These are phyloP conservation scores for Pygoscelis adeliae DNA, from an alignment of 2,113 vertebrate genomes.

Conservation along the genomic window DNA sequence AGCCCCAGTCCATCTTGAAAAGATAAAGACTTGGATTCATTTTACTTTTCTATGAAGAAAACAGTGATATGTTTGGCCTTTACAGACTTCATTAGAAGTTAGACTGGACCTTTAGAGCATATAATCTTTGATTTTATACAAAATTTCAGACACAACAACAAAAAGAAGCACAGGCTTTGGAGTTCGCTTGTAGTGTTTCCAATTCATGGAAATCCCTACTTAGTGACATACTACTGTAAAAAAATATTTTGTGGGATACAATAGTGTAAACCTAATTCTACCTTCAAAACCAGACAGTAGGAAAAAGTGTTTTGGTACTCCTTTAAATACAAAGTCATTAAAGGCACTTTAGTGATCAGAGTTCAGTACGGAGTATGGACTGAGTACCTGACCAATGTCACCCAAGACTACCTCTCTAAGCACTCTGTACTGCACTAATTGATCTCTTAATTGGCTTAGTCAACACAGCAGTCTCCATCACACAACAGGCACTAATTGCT, in stretches of 20 bases:
- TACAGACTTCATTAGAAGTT: not conserved
- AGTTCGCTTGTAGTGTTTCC: not conserved
- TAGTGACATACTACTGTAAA: not conserved
- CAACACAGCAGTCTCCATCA: slow-evolving; percentile 71
- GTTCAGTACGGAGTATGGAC: not conserved
- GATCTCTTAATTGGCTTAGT: slow-evolving; percentile 83
- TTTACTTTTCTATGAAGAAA: not conserved
- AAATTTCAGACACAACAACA: not conserved
- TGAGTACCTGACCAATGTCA: slow-evolving; percentile 40
- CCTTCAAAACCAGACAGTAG: not conserved
- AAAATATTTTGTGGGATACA: not conserved
- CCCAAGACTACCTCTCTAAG: slow-evolving; percentile 50
- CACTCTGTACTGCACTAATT: slow-evolving; percentile 70
- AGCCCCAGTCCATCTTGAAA: not conserved
- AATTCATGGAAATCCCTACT: not conserved
- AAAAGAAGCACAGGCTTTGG: not conserved
- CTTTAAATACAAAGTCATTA: slow-evolving; percentile 17
- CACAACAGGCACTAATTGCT: slow-evolving; percentile 77
- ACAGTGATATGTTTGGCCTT: not conserved
- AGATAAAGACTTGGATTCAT: not conserved
- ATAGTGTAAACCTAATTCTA: not conserved
- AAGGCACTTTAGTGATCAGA: slow-evolving; percentile 24
- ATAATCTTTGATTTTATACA: not conserved
- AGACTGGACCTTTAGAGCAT: not conserved
- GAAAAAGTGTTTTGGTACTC: not conserved